Percentiles rank a stretch among this genome's conserved stretches.
Evolutionary conservation across 1,140 invertebrate species (phyloP).

Genomic region (Drosophila erecta): DNA sequence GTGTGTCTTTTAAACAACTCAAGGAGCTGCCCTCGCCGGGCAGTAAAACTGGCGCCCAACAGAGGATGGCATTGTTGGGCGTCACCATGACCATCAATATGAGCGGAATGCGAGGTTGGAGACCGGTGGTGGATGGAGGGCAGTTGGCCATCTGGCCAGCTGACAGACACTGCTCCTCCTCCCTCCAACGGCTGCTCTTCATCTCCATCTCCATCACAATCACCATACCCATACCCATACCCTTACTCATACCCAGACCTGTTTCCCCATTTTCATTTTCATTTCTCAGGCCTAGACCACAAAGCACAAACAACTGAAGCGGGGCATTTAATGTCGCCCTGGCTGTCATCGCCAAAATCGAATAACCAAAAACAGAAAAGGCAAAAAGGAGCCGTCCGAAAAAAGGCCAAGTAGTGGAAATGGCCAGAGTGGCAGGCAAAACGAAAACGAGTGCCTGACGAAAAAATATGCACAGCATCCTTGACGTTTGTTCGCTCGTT

Average conservation of each 20-base stretch:
- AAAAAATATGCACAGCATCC: slow-evolving; percentile 74
- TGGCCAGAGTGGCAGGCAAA: slow-evolving; percentile 46
- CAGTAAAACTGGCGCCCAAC: slow-evolving; percentile 50
- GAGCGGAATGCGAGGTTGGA: slow-evolving; percentile 48
- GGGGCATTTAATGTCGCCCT: slow-evolving; percentile 80
- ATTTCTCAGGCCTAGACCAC: slow-evolving; percentile 53
- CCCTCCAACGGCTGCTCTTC: background rate
- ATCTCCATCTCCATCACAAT: background rate
- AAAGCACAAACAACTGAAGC: slow-evolving; percentile 77
- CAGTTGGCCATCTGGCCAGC: slow-evolving; percentile 35
- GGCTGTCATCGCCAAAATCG: slow-evolving; percentile 80
- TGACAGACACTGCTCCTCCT: slow-evolving; percentile 7
- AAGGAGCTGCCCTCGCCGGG: slow-evolving; percentile 44
- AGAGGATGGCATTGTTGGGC: slow-evolving; percentile 28
- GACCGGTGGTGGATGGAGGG: slow-evolving; percentile 21
- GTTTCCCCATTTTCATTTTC: slow-evolving; percentile 13
- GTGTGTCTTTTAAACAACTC: slow-evolving; percentile 23
- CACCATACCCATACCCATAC: background rate
- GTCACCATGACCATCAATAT: slow-evolving; percentile 75
- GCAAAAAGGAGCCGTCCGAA: slow-evolving; percentile 49
- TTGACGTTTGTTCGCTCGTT: slow-evolving; percentile 82
- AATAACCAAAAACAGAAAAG: slow-evolving; percentile 63
- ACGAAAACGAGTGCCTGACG: slow-evolving; percentile 50
- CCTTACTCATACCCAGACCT: background rate
- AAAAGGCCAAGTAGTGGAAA: slow-evolving; percentile 26